A percentile compares a stretch with the other conserved stretches of the same genome.
phyloP scores from a whole-genome alignment of 2,797 vertebrate species.

The Dallia pectoralis region DNA sequence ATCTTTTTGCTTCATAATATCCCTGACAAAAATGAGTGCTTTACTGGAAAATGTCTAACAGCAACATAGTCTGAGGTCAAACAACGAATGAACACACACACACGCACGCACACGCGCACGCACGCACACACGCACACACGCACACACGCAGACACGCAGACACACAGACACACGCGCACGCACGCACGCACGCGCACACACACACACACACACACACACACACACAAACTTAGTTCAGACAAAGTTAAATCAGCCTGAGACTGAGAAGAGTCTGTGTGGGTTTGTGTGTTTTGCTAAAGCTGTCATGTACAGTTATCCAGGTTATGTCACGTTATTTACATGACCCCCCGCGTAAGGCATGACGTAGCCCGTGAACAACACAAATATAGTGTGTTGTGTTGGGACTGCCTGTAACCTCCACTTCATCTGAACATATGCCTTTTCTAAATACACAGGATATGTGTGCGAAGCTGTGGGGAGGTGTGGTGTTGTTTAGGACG shows the following conservation, averaged over 20 bases:
- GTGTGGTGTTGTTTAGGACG: too few relatives aligned
- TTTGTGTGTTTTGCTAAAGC: background rate
- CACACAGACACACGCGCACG: background rate
- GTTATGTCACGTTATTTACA: slow-evolving; percentile 1
- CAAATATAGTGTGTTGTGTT: background rate
- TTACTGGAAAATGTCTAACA: background rate
- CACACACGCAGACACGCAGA: background rate
- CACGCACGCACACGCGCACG: background rate
- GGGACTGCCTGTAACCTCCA: background rate
- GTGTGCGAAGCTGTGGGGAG: too few relatives aligned
- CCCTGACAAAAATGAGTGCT: too few relatives aligned
- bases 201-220: background rate
- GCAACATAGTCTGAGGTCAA: slow-evolving; percentile 7
- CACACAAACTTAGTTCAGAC: background rate
- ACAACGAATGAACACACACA: background rate
- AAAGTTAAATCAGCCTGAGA: slow-evolving; percentile 14
- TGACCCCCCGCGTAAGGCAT: background rate
- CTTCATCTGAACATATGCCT: background rate
- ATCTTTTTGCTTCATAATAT: background rate
- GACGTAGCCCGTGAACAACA: background rate
- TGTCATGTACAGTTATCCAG: background rate
- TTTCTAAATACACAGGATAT: too few relatives aligned
- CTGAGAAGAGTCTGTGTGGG: background rate
- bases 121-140: background rate
- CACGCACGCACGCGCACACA: background rate